phyloP scores from a whole-genome alignment of 2,113 vertebrate species.

The Nothocercus julius region DNA sequence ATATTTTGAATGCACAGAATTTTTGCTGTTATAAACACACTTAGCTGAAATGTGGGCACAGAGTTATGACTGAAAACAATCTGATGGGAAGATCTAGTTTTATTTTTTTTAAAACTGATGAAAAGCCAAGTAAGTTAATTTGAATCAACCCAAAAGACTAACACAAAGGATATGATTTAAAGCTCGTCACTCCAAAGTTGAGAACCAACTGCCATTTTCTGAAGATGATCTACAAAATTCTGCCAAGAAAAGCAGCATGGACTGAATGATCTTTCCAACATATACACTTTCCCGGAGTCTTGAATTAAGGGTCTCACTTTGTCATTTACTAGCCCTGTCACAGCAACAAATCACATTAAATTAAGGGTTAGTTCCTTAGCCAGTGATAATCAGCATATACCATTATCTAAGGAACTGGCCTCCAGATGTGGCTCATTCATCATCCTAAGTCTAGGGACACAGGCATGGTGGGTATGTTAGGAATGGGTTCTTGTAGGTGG shows the following conservation, averaged over 20 bases:
- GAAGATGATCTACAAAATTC: constrained; percentile 49
- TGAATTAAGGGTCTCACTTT: constrained; percentile 11
- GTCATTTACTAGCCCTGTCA: constrained; percentile 7
- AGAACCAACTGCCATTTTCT: constrained; percentile 49
- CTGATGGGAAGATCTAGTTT: constrained; percentile 30
- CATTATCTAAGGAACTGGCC: constrained; percentile 7
- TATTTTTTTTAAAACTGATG: constrained; percentile 51
- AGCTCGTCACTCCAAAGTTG: constrained; percentile 43
- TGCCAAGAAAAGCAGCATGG: constrained; percentile 54
- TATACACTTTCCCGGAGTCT: constrained; percentile 8
- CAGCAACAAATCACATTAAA: constrained; percentile 22
- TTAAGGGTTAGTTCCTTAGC: neutral
- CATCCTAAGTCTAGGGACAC: neutral
- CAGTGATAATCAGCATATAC: constrained; percentile 22
- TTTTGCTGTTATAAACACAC: constrained; percentile 13
- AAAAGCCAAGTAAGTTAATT: constrained; percentile 51
- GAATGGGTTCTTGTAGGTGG: constrained; percentile 13
- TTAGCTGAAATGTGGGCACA: constrained; percentile 8
- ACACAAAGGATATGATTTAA: constrained; percentile 50
- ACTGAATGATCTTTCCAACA: constrained; percentile 6
- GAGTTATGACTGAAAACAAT: constrained; percentile 20
- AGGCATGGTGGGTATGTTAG: neutral
- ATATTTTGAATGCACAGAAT: constrained; percentile 21
- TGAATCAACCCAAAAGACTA: constrained; percentile 43
- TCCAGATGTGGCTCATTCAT: constrained; percentile 46